These are phyloP conservation scores for Thymallus thymallus DNA, from an alignment of 2,113 vertebrate genomes.

Conservation along the genomic window DNA sequence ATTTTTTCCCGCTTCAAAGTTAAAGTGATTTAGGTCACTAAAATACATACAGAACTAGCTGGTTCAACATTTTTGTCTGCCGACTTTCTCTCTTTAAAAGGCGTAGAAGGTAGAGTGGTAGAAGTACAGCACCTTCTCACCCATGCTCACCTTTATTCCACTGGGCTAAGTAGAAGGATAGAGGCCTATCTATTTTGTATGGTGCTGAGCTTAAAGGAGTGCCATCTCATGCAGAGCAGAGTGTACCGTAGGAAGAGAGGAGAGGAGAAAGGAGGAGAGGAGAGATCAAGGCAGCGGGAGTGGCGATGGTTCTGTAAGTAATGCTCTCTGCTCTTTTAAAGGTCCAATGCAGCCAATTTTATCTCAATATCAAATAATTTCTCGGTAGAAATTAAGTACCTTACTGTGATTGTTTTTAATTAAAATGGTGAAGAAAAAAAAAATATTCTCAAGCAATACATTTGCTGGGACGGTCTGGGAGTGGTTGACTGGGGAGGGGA, in stretches of 20 bases:
- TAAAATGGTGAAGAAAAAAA: too few relatives aligned
- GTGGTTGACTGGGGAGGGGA: too few relatives aligned
- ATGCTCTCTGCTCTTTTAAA: constrained; percentile 42
- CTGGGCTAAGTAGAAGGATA: constrained; percentile 51
- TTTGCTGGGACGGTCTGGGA: too few relatives aligned
- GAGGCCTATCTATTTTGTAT: constrained; percentile 64
- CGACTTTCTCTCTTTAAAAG: constrained; percentile 26
- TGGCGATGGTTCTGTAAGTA: constrained; percentile 43
- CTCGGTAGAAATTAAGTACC: too few relatives aligned
- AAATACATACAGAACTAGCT: neutral
- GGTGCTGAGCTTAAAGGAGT: constrained; percentile 51
- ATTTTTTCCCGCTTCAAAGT: neutral
- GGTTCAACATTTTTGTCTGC: constrained; percentile 20
- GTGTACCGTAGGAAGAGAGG: constrained; percentile 32
- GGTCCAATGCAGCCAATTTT: too few relatives aligned
- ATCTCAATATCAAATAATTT: too few relatives aligned
- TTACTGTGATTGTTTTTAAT: too few relatives aligned
- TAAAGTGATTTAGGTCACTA: neutral
- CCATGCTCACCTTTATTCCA: constrained; percentile 48
- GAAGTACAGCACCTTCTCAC: constrained; percentile 17
- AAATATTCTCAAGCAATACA: too few relatives aligned
- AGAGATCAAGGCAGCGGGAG: constrained; percentile 25
- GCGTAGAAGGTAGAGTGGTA: constrained; percentile 12
- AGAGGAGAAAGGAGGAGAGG: constrained; percentile 39
- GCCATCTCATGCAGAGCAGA: constrained; percentile 61